Conservation (phyloP, 1,140 invertebrate genomes). For the Halictus rubicundus region DNA sequence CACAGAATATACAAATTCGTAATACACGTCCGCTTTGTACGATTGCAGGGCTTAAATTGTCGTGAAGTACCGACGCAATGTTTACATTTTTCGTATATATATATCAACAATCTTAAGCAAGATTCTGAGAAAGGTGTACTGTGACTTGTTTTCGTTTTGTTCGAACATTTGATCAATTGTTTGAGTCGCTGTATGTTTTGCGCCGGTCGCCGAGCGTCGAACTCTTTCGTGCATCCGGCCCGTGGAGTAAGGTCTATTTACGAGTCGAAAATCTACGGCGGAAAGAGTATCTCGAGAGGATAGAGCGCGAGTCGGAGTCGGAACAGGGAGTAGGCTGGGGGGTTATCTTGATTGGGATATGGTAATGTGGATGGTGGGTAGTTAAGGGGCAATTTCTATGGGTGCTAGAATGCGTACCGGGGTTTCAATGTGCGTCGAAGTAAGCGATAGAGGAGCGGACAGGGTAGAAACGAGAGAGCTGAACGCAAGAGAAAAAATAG, state of each 20-base stretch:
- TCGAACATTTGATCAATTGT: too few relatives aligned
- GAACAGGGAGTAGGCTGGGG: constrained; percentile 33
- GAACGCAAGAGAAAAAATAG: background rate
- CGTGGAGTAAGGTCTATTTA: constrained; percentile 30
- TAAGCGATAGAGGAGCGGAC: constrained; percentile 31
- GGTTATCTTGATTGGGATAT: constrained; percentile 66
- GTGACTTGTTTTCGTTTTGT: too few relatives aligned
- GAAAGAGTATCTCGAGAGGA: constrained; percentile 8
- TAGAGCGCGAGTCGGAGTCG: constrained; percentile 4
- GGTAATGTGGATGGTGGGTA: constrained; percentile 55
- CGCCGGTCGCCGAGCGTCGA: background rate
- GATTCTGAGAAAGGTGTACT: too few relatives aligned
- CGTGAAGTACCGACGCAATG: too few relatives aligned
- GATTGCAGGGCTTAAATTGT: too few relatives aligned
- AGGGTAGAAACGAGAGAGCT: constrained; percentile 21
- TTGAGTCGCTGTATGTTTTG: too few relatives aligned
- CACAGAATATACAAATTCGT: too few relatives aligned
- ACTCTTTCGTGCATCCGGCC: background rate
- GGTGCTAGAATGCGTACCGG: constrained; percentile 55
- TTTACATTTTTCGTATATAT: too few relatives aligned
- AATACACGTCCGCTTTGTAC: too few relatives aligned
- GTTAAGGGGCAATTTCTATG: constrained; percentile 64
- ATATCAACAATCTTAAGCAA: too few relatives aligned
- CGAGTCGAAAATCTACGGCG: constrained; percentile 38
- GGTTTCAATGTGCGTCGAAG: constrained; percentile 26